Conservation (phyloP, 2,888 invertebrate genomes). For the Dolichopus griseipennis region DNA sequence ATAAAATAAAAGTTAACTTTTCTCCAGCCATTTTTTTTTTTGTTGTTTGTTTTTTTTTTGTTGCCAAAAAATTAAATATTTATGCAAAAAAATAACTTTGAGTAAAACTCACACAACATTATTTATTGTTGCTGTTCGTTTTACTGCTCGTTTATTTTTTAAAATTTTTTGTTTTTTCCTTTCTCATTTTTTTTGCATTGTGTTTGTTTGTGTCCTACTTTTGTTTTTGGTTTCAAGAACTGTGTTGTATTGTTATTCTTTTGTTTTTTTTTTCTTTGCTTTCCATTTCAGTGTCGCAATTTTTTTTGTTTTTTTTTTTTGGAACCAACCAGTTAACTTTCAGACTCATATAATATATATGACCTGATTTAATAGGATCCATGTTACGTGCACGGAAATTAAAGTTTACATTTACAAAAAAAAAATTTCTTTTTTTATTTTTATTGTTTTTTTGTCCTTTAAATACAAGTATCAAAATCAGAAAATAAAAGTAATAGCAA, state of each 20-base stretch:
- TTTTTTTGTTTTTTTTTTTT: too few relatives aligned
- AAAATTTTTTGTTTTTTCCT: background rate
- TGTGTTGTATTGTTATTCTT: background rate
- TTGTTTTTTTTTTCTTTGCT: background rate
- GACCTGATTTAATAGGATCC: conserved; percentile 10
- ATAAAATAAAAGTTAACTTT: too few relatives aligned
- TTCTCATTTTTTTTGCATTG: background rate
- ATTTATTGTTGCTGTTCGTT: too few relatives aligned
- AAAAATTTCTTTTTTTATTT: conserved; percentile 10
- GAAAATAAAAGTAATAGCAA: conserved; percentile 15
- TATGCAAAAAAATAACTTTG: too few relatives aligned
- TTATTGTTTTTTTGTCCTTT: background rate
- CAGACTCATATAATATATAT: background rate
- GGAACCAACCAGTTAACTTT: background rate
- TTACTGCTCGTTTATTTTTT: too few relatives aligned
- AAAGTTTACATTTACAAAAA: conserved; percentile 11
- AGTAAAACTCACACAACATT: too few relatives aligned
- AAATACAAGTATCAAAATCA: background rate
- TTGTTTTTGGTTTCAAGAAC: background rate
- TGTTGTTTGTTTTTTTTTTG: too few relatives aligned
- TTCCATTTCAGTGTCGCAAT: background rate
- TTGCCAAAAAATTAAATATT: too few relatives aligned
- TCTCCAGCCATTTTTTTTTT: too few relatives aligned
- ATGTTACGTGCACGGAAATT: conserved; percentile 16
- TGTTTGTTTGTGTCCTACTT: background rate